Conservation (phyloP, 2,113 vertebrate genomes). For the Ariopsis seemanni region DNA sequence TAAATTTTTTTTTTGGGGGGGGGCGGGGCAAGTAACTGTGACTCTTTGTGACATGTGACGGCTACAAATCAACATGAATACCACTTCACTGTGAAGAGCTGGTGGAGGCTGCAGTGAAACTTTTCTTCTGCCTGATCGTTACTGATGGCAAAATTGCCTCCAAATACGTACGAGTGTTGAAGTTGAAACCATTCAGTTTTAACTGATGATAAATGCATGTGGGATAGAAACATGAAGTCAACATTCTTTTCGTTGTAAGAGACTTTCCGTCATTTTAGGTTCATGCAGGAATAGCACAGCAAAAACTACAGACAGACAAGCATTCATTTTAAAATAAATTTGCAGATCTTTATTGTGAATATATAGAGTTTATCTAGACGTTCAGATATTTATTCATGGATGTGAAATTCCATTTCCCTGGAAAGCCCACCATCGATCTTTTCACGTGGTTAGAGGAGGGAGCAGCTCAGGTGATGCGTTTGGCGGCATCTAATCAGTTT, state of each 20-base stretch:
- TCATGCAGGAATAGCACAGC: background rate
- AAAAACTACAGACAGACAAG: background rate
- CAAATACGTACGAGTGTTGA: background rate
- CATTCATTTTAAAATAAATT: background rate
- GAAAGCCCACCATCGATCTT: background rate
- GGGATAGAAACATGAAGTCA: background rate
- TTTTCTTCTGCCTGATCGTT: background rate
- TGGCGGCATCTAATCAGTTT: slow-evolving; percentile 55
- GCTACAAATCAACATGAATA: background rate
- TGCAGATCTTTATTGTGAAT: background rate
- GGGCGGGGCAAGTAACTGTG: no score
- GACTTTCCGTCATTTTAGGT: background rate
- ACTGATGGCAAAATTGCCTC: background rate
- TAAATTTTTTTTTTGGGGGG: no score
- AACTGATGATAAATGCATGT: background rate
- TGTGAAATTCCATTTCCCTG: background rate
- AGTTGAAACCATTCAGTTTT: background rate
- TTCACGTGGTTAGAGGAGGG: slow-evolving; percentile 21
- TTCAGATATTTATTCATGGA: background rate
- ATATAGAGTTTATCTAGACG: background rate
- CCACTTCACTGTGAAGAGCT: no score
- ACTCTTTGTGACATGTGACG: background rate
- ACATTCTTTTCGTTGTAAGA: background rate
- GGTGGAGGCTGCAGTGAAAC: background rate
- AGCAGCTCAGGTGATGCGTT: slow-evolving; percentile 42